Evolutionary conservation across 1,140 invertebrate species (phyloP), one percentile per base, ranked within the genome.

Genomic region (Tenebrio molitor): DNA sequence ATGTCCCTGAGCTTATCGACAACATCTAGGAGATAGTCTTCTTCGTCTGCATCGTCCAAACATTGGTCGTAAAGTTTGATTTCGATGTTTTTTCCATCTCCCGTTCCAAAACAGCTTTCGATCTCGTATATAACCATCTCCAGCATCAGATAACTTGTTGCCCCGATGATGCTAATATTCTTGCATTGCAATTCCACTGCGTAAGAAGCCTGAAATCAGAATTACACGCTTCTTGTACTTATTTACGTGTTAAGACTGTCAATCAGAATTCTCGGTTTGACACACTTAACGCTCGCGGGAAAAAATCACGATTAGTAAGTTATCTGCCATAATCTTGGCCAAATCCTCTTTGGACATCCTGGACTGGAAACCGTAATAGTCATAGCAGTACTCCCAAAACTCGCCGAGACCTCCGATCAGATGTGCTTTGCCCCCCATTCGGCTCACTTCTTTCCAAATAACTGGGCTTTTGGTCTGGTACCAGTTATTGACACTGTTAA

Each of bases 351-450:
- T 77, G 7, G 81, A 53, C 23, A 86, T 76, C 70, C 82, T 80
- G 4, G 81, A 80, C 77, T 86, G 83, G 62, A 87, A 80, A n/a
- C 84, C 80, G 74, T 88, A 88, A 80, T 88, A 88, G 33, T 86
- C 85, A 78, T 84, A 82, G 70, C 84, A 84, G 72, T 87, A 87
- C 74, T 88, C 86, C 76, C 85, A 84, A 81, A 88, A 88, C 58
- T 87, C 84, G 21, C 82, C 74, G 15, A 84, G 77, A 7, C 84
- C 84, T n/a, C 87, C 87, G 36, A 88, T 85, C 63, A 86, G 85
- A 75, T 80, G 78, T 7, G 84, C 77, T 76, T 84, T 85, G 36
- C 86, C 85, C 6, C 85, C 85, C 71, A 81, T 81, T 71, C 81
- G 80, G 42, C 83, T 78, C 19, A 86, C 69, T 76, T 87, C 84